Base-by-base conservation (phyloP, 2,113 vertebrate genomes). In the Dromaius novaehollandiae region DNA sequence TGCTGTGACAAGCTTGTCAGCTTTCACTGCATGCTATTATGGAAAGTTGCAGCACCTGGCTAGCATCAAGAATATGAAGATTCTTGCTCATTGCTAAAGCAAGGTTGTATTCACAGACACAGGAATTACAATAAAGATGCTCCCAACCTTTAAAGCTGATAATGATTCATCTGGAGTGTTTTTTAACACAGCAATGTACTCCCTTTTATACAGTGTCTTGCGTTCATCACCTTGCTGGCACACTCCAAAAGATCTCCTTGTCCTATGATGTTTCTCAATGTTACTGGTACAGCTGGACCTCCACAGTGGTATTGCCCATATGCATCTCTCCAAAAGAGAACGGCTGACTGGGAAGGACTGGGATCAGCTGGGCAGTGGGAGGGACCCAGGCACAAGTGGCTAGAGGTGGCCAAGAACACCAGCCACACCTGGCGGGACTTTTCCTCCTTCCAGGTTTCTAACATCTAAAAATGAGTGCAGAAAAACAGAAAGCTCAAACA, bases 351-450 rank as follows among this genome's bases (percentile, higher is more conserved):
- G 22, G 17, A 80, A 90, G 36, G 50, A 82, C 14, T 69, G 21
- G 28, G 17, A 91, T 71, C 28, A 7, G 28, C 30, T 48, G 24
- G 11, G 22, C 30, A 82, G 61, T 61, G 68, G 63, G 30, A 84
- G 18, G 16, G 12, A 73, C 19, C 48, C 18, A 8, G 28, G 28
- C 50, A 38, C 26, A 60, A 38, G 22, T 48, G 30, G 14, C 12
- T 69, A 60, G 88, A 38, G 14, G n/a, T n/a, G 38, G 22, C 15
- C 19, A 58, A 93, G 64, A 70, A 22, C 16, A 66, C 2, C 44
- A 46, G 3, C 6, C 5, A 11, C 30, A 69, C 14, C 10, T 75
- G 51, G 21, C 6, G 40, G 7, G 1, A 0, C 2, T 58, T 55
- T 87, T 85, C 4, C 3, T 77, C 3, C 74, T 88, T 11, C 17